A percentile compares a stretch with the other conserved stretches of the same genome.
Evolutionary conservation across 2,113 vertebrate species (phyloP).

Genomic region (Bolborhynchus lineola): DNA sequence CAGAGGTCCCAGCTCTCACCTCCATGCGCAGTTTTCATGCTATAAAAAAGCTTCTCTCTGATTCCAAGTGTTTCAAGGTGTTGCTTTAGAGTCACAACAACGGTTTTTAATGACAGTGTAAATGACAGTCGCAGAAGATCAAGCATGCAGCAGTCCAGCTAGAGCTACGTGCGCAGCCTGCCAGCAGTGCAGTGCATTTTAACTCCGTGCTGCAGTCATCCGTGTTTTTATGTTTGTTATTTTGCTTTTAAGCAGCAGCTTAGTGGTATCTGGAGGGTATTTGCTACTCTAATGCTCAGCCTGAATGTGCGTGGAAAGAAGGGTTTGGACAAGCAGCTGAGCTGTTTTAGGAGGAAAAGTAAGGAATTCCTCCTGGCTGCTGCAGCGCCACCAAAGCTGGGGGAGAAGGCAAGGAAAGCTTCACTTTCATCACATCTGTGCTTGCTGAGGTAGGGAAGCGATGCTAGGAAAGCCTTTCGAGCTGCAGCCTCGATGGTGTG

Average conservation of each 20-base stretch:
- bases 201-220: background rate
- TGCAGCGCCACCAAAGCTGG: background rate
- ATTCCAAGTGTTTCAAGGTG: background rate
- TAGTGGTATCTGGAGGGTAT: slow-evolving; percentile 21
- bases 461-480: background rate
- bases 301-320: background rate
- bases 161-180: background rate
- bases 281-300: background rate
- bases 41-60: background rate
- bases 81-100: background rate
- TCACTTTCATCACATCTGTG: background rate
- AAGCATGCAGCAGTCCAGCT: background rate
- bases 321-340: background rate
- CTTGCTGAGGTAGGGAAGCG: fast-evolving
- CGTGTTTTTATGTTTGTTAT: background rate
- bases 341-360: background rate
- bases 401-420: background rate
- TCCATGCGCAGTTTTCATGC: background rate
- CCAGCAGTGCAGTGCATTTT: background rate
- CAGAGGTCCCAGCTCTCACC: slow-evolving; percentile 37
- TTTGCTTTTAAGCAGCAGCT: background rate
- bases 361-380: background rate
- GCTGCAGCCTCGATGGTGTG: background rate
- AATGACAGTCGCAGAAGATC: background rate
- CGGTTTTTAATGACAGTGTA: background rate